Conservation (phyloP, 2,113 vertebrate genomes). For the Mesembrinibis cayennensis region DNA sequence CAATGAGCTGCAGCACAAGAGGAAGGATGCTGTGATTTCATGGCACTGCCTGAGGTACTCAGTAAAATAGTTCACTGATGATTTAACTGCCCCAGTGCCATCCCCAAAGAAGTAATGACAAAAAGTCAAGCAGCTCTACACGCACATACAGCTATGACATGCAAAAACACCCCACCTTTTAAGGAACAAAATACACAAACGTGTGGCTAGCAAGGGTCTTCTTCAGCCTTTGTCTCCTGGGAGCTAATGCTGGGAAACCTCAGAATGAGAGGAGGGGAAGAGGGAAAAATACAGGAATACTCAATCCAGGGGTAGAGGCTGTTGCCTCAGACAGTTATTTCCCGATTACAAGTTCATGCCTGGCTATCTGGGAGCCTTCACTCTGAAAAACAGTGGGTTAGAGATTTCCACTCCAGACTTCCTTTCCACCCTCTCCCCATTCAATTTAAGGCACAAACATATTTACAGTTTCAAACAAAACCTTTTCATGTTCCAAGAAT, state of each 20-base stretch:
- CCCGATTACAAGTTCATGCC: constrained; percentile 1
- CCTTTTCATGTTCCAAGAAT: background rate
- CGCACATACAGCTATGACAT: constrained; percentile 68
- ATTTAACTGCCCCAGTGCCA: constrained; percentile 22
- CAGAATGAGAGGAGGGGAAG: background rate
- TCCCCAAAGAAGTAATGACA: background rate
- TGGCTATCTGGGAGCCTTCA: background rate
- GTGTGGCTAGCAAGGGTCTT: constrained; percentile 20
- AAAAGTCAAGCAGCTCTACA: constrained; percentile 55
- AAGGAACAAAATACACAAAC: constrained; percentile 5
- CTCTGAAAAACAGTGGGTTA: constrained; percentile 4
- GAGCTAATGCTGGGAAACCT: constrained; percentile 8
- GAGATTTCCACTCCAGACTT: constrained; percentile 9
- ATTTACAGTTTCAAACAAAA: constrained; percentile 67
- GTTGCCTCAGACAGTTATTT: background rate
- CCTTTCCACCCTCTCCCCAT: constrained; percentile 22
- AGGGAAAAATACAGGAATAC: constrained; percentile 9
- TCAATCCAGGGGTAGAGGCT: background rate
- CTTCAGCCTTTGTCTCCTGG: background rate
- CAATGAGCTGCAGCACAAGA: constrained; percentile 31
- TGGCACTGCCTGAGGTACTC: constrained; percentile 15
- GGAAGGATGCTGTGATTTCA: constrained; percentile 26
- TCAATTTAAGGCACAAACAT: constrained; percentile 77
- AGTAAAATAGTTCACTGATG: background rate
- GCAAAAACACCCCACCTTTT: constrained; percentile 52